Conservation (phyloP, 2,113 vertebrate genomes). For the Pygoscelis antarcticus region DNA sequence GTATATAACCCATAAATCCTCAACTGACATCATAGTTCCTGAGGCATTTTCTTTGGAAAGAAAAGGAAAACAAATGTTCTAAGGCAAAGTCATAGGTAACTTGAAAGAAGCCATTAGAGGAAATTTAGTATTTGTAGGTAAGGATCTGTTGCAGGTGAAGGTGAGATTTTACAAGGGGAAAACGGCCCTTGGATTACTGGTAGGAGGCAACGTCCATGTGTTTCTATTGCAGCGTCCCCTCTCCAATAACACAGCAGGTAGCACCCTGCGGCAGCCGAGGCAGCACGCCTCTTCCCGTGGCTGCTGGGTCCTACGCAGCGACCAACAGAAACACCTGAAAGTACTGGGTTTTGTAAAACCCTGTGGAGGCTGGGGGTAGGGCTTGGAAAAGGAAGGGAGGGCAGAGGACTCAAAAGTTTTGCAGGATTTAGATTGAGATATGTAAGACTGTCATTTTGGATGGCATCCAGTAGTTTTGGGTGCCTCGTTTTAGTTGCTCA, state of each 20-base stretch:
- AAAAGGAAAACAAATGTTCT: not conserved
- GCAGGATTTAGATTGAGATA: not conserved
- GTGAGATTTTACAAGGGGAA: not conserved
- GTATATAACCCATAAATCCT: not conserved
- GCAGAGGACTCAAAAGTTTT: not conserved
- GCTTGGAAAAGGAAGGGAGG: not conserved
- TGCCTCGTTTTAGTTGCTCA: not conserved
- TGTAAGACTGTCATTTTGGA: not conserved
- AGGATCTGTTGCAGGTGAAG: not conserved
- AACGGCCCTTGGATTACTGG: not conserved
- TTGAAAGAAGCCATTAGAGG: not conserved
- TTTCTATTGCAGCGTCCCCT: not conserved
- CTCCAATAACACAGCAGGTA: not conserved
- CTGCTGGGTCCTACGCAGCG: not conserved
- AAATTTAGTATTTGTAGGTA: not conserved
- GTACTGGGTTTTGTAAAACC: not conserved
- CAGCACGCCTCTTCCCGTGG: accelerated
- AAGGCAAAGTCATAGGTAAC: not conserved
- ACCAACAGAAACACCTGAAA: not conserved
- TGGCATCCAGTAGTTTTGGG: not conserved
- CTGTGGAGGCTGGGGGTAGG: not conserved
- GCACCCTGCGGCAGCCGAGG: too few relatives aligned
- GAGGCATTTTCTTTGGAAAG: not conserved
- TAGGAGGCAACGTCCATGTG: not conserved
- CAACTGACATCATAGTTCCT: not conserved